Conservation (phyloP, 64 coral and sea anemone species). For the Montipora capricornis region DNA sequence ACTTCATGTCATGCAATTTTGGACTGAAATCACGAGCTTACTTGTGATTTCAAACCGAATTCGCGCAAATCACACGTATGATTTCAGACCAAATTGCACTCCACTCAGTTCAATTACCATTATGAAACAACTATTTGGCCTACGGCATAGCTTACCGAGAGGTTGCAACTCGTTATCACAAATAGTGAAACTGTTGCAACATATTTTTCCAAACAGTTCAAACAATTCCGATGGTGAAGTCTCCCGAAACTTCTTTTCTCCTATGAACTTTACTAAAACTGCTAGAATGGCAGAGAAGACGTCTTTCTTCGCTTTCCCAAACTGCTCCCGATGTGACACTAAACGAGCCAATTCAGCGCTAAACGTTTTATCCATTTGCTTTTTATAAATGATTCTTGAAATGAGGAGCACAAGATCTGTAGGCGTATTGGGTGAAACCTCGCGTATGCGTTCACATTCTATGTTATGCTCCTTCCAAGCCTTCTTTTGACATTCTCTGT, state of each 20-base stretch:
- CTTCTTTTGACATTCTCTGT: constrained; percentile 73
- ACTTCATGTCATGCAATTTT: no score
- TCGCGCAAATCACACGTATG: no score
- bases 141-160: constrained; percentile 47
- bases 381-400: constrained; percentile 67
- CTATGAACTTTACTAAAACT: constrained; percentile 64
- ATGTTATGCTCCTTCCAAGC: constrained; percentile 95
- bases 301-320: constrained; percentile 61
- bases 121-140: no score
- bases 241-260: constrained; percentile 38
- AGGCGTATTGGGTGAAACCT: constrained; percentile 70
- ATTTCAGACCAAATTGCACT: no score
- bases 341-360: constrained; percentile 26
- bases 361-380: neutral
- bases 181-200: constrained; percentile 96
- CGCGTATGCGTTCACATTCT: constrained; percentile 77
- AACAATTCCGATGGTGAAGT: constrained; percentile 51
- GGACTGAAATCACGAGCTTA: no score
- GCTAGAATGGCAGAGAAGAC: constrained; percentile 66
- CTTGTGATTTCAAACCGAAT: no score
- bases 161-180: constrained; percentile 90
- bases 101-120: no score
- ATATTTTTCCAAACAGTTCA: constrained; percentile 93
- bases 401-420: constrained; percentile 81
- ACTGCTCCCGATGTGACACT: constrained; percentile 74